A percentile compares a stretch with the other conserved stretches of the same genome.
These are phyloP conservation scores for Chondrosia reniformis DNA, from an alignment of 37 sponge, comb jelly and placozoan genomes.

Conservation along the genomic window DNA sequence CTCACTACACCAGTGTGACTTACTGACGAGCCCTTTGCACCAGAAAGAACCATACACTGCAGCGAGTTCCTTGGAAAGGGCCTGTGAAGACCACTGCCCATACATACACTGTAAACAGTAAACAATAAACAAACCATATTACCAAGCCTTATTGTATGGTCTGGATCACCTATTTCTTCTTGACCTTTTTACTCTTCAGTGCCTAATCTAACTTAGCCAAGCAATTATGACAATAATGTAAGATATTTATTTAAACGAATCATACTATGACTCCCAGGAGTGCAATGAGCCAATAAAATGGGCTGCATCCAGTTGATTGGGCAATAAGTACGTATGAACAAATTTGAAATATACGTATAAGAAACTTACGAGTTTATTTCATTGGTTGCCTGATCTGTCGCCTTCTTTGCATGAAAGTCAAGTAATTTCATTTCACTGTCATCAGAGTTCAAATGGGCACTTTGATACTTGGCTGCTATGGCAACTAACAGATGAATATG, in stretches of 20 bases:
- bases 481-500: too few species aligned
- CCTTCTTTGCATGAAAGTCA: constrained; percentile 67
- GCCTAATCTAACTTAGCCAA: too few species aligned
- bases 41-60: constrained; percentile 93
- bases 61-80: constrained; percentile 87
- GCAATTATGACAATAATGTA: too few species aligned
- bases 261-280: too few species aligned
- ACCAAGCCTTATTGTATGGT: too few species aligned
- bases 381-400: constrained; percentile 69
- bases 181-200: too few species aligned
- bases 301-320: too few species aligned
- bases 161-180: too few species aligned
- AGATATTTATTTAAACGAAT: too few species aligned
- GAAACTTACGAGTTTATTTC: constrained; percentile 56
- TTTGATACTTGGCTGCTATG: constrained; percentile 45
- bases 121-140: not conserved
- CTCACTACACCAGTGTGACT: too few species aligned
- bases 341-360: not conserved
- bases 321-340: not conserved
- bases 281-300: too few species aligned
- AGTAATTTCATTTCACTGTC: constrained; percentile 46
- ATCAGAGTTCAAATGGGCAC: constrained; percentile 54
- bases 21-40: constrained; percentile 93
- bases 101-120: constrained; percentile 48
- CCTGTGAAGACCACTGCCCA: constrained; percentile 76